Percentiles rank a stretch among this genome's conserved stretches.
phyloP scores from a whole-genome alignment of 2,888 invertebrate species.

The Crioceris asparagi region DNA sequence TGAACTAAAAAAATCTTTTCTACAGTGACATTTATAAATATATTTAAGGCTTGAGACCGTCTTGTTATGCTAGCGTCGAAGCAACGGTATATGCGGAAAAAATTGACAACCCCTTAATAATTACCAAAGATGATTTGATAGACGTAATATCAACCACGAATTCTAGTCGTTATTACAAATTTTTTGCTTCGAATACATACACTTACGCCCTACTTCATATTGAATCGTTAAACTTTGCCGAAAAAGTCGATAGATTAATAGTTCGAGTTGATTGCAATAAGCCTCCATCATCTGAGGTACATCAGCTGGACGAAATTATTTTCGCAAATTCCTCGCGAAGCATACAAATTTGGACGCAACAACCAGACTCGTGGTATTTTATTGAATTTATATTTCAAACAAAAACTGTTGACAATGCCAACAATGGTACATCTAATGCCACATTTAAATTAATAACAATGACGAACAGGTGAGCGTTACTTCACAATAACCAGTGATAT shows the following conservation, averaged over 20 bases:
- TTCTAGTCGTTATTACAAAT: conserved; percentile 28
- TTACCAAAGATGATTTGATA: conserved; percentile 21
- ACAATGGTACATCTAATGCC: too few relatives aligned
- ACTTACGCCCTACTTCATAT: conserved; percentile 26
- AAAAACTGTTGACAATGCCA: conserved; percentile 2
- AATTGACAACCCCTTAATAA: conserved; percentile 20
- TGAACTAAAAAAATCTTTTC: too few relatives aligned
- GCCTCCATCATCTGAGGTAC: conserved; percentile 40
- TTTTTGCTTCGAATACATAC: conserved; percentile 26
- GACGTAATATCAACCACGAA: conserved; percentile 16
- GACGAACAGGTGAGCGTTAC: too few relatives aligned
- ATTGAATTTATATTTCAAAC: conserved; percentile 35
- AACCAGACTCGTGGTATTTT: conserved; percentile 52
- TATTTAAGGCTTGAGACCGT: conserved; percentile 49
- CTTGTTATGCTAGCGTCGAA: conserved; percentile 40
- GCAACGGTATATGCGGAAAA: conserved; percentile 23
- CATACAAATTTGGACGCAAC: conserved; percentile 42
- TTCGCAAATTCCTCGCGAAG: conserved; percentile 8
- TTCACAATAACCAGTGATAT: too few relatives aligned
- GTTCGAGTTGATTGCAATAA: conserved; percentile 35
- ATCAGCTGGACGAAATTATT: conserved; percentile 31
- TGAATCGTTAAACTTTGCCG: conserved; percentile 23
- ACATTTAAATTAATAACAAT: background rate
- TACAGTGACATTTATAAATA: too few relatives aligned
- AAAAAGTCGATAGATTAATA: conserved; percentile 21